Base-by-base conservation (phyloP, 2,797 vertebrate species). In the Acanthurus lineatus region DNA sequence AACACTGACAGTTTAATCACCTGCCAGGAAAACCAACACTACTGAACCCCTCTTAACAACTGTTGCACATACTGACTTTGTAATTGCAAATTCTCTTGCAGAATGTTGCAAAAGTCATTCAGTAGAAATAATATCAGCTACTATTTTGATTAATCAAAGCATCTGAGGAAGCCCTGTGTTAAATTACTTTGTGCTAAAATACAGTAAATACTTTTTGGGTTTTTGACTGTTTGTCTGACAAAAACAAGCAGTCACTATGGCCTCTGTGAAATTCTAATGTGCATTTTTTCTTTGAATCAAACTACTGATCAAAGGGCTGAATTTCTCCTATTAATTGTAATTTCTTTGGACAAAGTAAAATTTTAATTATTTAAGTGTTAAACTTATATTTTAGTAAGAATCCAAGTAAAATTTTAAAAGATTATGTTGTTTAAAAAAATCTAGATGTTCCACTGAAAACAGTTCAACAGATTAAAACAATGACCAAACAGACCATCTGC, bases 1-100 rank as follows among this genome's bases (percentile, higher is more conserved):
- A 83, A 79, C 78, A 86, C 62, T 51, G 74, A 78, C 63, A 61
- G 61, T 83, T 85, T 83, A 85, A 85, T 86, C 86, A 83, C 54
- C 64, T 74, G 88, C 83, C 85, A 90, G 82, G 65, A 69, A 75
- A 81, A 74, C 22, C 51, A 73, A 58, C 67, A 66, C 28, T 28
- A 83, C 51, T 60, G 25, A 73, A 53, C 6, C 10, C 28, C 9
- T 60, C 35, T 51, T 38, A 49, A 51, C 71, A 79, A 77, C 67
- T 68, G 60, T 65, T 82, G 66, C 76, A 71, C 38, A 49, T 60
- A 47, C 17, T 58, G 59, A 70, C 68, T 60, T 63, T 22, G 14
- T 16, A 44, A 76, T 14, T 35, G 25, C 16, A 42, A 66, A 72
- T 10, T 1, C 1, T 54, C 7, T 44, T 2, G 2, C 51, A 40